Evolutionary conservation across 1,140 invertebrate species (phyloP), one percentile per base, ranked within the genome.

Genomic region (Nomia melanderi): DNA sequence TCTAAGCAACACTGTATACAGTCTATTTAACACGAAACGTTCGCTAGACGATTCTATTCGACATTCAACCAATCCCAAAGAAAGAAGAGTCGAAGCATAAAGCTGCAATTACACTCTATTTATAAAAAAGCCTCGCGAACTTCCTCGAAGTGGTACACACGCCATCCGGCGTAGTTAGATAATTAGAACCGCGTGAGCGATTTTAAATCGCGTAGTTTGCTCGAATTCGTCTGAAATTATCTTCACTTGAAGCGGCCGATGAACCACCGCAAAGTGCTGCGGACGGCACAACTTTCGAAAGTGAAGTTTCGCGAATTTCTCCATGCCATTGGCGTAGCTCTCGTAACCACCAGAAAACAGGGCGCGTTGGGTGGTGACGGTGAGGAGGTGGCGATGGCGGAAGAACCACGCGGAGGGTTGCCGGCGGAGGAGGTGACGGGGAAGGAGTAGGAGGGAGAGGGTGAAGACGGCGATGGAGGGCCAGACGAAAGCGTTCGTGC

Each of bases 291-390:
- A 84, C 82, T 84, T 84, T 74, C 65, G 78, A 78, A 83, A 81
- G 65, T 83, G 82, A 78, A 84, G 82, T 84, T 84, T 69, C 78
- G 78, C 81, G 69, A 77, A 84, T 80, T 81, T 83, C 73, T 67
- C 82, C 72, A 7, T 74, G 62, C 81, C 62, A 72, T 78, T 76
- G 81, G 81, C 66, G 66, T 44, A 47, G 57, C 53, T 65, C 50
- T 73, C 62, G 74, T 73, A 81, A 82, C 79, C 63, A 56, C 64
- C 60, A 67, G 81, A 79, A 79, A 84, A 79, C 77, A 66, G 67
- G 63, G 54, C 53, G 71, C 64, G 62, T 47, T 36, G 47, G 63
- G 29, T 29, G 29, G 50, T 2, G 25, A 1, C 3, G 56, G 27
- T 1, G 14, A 9, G 41, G 33, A n/a, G 12, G 44, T n/a, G 17